A percentile compares a stretch with the other conserved stretches of the same genome.
Evolutionary conservation across 2,888 invertebrate species (phyloP).

Genomic region (Apotomis capreana): DNA sequence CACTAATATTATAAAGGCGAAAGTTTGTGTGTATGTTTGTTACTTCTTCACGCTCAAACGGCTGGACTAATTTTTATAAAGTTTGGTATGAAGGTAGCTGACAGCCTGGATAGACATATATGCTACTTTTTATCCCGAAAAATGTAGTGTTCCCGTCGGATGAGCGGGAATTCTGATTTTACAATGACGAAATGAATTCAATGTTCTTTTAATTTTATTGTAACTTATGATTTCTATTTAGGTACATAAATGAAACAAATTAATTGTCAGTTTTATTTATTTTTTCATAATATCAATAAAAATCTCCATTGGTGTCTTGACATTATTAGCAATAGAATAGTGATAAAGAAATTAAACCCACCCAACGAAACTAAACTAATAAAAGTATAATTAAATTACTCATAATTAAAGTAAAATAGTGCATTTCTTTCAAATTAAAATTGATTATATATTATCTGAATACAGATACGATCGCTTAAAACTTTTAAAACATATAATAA

Average conservation of each 20-base stretch:
- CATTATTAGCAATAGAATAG: slow-evolving; percentile 33
- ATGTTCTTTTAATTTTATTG: slow-evolving; percentile 3
- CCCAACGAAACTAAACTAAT: slow-evolving; percentile 55
- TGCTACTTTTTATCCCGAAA: too few species aligned
- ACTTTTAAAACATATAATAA: slow-evolving; percentile 34
- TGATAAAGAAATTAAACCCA: slow-evolving; percentile 42
- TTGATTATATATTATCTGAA: slow-evolving; percentile 38
- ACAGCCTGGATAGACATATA: too few species aligned
- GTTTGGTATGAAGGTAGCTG: too few species aligned
- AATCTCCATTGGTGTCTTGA: slow-evolving; percentile 43
- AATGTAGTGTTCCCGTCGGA: too few species aligned
- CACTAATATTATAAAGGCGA: too few species aligned
- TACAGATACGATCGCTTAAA: slow-evolving; percentile 40
- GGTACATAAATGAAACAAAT: slow-evolving; percentile 40
- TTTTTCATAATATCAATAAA: slow-evolving; percentile 44
- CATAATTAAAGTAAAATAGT: slow-evolving; percentile 46
- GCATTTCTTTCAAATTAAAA: slow-evolving; percentile 31
- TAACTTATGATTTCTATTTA: slow-evolving; percentile 5
- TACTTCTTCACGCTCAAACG: too few species aligned
- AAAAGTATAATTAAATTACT: slow-evolving; percentile 48
- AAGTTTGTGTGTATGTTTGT: too few species aligned
- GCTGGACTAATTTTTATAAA: too few species aligned
- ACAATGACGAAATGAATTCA: too few species aligned
- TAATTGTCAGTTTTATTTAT: slow-evolving; percentile 42
- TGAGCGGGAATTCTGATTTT: too few species aligned